Percentiles rank a stretch among this genome's conserved stretches.
phyloP scores from a whole-genome alignment of 2,797 vertebrate species.

The Helicolenus hilgendorfi region DNA sequence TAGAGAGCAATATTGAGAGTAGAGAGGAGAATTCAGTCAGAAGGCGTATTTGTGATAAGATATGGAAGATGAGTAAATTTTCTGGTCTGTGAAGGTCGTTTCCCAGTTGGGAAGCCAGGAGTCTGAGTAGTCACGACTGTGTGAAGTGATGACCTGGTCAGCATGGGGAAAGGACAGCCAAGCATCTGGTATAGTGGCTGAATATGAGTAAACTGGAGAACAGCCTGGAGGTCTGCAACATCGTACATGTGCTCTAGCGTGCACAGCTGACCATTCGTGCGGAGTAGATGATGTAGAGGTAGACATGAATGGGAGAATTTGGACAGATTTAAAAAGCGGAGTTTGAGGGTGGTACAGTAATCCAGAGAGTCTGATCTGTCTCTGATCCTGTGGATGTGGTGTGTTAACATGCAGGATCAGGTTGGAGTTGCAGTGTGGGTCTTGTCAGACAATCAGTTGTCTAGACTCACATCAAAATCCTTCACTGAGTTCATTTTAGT shows the following conservation, averaged over 20 bases:
- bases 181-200: neutral
- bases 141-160: slow-evolving; percentile 18
- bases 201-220: slow-evolving; percentile 3
- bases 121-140: neutral
- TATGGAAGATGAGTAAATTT: neutral
- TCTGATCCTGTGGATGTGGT: neutral
- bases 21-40: neutral
- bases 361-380: neutral
- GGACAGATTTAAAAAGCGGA: neutral
- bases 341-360: neutral
- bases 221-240: neutral
- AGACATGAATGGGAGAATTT: neutral
- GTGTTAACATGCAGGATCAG: slow-evolving; percentile 2
- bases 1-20: neutral
- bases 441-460: neutral
- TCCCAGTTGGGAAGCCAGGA: neutral
- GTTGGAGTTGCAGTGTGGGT: neutral
- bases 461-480: neutral
- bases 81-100: neutral
- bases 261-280: neutral
- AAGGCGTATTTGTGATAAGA: neutral
- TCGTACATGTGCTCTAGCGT: neutral
- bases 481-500: neutral
- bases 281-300: neutral
- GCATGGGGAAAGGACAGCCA: slow-evolving; percentile 1